These are phyloP conservation scores for Tachycineta bicolor DNA, from an alignment of 2,113 vertebrate genomes.

Conservation along the genomic window DNA sequence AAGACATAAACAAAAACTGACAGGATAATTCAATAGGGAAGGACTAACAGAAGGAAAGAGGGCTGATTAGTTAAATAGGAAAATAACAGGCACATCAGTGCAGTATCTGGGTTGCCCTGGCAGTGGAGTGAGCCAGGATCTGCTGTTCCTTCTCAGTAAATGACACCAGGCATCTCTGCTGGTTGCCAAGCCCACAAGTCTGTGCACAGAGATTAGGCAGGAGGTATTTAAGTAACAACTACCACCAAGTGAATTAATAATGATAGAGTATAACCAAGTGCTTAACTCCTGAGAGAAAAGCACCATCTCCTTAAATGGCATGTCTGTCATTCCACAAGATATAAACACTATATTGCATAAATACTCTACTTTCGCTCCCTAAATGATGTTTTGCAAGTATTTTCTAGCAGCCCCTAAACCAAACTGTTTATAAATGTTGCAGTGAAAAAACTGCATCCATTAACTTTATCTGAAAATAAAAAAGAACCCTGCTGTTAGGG, in stretches of 20 bases:
- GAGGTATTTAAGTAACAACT: neutral
- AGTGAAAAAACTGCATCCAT: neutral
- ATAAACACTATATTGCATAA: neutral
- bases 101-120: neutral
- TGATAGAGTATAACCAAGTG: neutral
- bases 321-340: neutral
- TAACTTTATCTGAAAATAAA: conserved; percentile 48
- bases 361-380: neutral
- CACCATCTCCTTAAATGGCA: neutral
- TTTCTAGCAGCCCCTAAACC: neutral
- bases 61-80: neutral
- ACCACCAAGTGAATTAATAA: neutral
- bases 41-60: neutral
- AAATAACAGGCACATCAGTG: accelerated
- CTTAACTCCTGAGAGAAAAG: conserved; percentile 25
- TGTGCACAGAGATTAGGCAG: neutral
- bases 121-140: neutral
- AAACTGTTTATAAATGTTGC: conserved; percentile 24
- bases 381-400: neutral
- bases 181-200: neutral
- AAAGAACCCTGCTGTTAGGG: conserved; percentile 18
- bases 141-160: neutral
- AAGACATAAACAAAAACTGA: neutral
- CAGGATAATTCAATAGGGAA: neutral
- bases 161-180: neutral